These are phyloP conservation scores for Pantelozetes paolii DNA, from an alignment of 2,888 invertebrate genomes.

Conservation along the genomic window DNA sequence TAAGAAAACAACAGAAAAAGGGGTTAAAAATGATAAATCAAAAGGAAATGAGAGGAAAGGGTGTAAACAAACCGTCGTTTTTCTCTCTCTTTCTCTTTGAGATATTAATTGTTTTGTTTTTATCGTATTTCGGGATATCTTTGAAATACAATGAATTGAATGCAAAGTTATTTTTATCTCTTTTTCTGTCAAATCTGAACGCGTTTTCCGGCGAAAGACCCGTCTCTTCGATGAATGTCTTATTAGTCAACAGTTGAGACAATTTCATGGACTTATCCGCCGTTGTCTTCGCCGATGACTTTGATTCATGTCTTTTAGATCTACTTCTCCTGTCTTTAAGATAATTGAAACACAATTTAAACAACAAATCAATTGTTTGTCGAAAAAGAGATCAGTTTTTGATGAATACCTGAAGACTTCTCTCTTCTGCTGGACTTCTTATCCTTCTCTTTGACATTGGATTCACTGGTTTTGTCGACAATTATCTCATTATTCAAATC, in stretches of 20 bases:
- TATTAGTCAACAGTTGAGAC: background rate
- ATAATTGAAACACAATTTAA: background rate
- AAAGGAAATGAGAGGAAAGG: background rate
- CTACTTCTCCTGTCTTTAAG: background rate
- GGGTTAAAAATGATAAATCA: background rate
- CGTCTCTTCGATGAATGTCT: constrained; percentile 19
- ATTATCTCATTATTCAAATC: constrained; percentile 22
- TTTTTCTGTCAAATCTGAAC: constrained; percentile 51
- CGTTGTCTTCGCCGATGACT: background rate
- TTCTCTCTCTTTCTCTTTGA: background rate
- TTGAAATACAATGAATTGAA: constrained; percentile 52
- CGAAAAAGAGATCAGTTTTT: no score
- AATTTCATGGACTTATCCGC: background rate
- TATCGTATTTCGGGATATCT: constrained; percentile 50
- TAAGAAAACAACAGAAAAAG: background rate
- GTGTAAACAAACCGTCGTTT: background rate
- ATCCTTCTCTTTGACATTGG: background rate
- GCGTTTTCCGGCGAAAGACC: constrained; percentile 49
- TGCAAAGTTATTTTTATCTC: constrained; percentile 51
- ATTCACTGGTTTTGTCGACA: background rate
- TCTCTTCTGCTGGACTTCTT: background rate
- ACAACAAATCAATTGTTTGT: no score
- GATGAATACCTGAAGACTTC: background rate
- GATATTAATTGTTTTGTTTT: constrained; percentile 23
- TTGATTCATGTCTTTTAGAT: background rate